phyloP scores from a whole-genome alignment of 2,797 vertebrate species.

The Propithecus perrieri region DNA sequence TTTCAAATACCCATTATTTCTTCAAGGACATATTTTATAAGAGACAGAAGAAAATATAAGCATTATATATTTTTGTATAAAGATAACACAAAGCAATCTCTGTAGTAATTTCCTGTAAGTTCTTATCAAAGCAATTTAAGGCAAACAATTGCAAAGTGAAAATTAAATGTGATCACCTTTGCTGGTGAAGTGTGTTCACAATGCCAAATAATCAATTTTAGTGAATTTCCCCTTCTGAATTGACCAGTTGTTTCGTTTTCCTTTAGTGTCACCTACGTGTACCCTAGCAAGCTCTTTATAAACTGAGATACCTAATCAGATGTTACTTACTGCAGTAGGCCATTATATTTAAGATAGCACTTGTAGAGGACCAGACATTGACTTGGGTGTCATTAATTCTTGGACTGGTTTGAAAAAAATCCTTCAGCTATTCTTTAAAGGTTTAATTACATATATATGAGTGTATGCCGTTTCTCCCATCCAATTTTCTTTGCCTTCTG shows the following conservation, averaged over 20 bases:
- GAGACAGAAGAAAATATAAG: conserved; percentile 29
- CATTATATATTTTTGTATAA: conserved; percentile 42
- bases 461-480: conserved; percentile 66
- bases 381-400: conserved; percentile 81
- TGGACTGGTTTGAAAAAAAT: conserved; percentile 79
- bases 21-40: conserved; percentile 54
- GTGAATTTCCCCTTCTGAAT: background rate
- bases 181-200: background rate
- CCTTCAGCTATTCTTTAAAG: conserved; percentile 78
- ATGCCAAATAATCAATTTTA: conserved; percentile 60
- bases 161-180: conserved; percentile 52
- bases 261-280: background rate
- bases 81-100: background rate
- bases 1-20: conserved; percentile 58
- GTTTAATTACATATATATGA: conserved; percentile 82
- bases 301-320: conserved; percentile 77
- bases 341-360: conserved; percentile 72
- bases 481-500: conserved; percentile 82
- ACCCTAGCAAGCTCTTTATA: background rate
- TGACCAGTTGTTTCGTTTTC: background rate
- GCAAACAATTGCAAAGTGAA: conserved; percentile 57
- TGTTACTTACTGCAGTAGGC: conserved; percentile 66
- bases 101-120: conserved; percentile 48
- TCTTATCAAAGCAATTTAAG: conserved; percentile 63
- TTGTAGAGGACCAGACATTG: conserved; percentile 80